Evolutionary conservation across 2,888 invertebrate genomes (phyloP), one percentile per base, ranked within the genome.

Genomic region (Abrostola tripartita): DNA sequence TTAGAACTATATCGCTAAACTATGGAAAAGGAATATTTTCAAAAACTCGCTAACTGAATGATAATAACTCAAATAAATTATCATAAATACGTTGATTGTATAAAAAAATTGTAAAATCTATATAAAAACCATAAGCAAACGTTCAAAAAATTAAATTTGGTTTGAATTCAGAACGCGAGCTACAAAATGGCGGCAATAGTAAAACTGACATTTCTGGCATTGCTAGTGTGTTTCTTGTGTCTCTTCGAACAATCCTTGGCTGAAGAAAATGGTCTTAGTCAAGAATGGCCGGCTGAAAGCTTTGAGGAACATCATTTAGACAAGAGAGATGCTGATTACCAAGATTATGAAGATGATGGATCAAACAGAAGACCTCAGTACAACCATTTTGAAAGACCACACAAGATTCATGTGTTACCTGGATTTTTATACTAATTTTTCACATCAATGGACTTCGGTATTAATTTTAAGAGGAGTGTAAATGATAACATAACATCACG

Each of bases 391-490:
- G 85, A 86, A 0, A 84, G 85, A 38, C 89, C 90, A 0, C 91
- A 85, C 77, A 89, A 89, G 64, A 91, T 92, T 35, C 87, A 91
- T 0, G 84, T 89, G 9, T 50, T 91, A 62, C 92, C 91, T 56
- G 92, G 88, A 6, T 92, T 79, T 55, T 86, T 91, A 4, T 92
- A 92, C 72, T 92, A 76, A 80, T 47, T n/a, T 49, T n/a, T 40
- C 0, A 14, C 1, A 5, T 56, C 9, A 50, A 40, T 57, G 68
- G 59, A 68, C 58, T 56, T 60, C 65, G 80, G 24, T 24, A 24
- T 24, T 24, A 24, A 4, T 24, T 24, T 24, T 24, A 24, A 24
- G 24, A 24, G 24, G 1, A 24, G 1, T 2, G 24, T 24, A 24
- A 24, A 24, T n/a, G n/a, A 24, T 4, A 24, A 24, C 24, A 24